Evolutionary conservation across 2,888 invertebrate genomes (phyloP).

Genomic region (Phrixothrix hirtus): DNA sequence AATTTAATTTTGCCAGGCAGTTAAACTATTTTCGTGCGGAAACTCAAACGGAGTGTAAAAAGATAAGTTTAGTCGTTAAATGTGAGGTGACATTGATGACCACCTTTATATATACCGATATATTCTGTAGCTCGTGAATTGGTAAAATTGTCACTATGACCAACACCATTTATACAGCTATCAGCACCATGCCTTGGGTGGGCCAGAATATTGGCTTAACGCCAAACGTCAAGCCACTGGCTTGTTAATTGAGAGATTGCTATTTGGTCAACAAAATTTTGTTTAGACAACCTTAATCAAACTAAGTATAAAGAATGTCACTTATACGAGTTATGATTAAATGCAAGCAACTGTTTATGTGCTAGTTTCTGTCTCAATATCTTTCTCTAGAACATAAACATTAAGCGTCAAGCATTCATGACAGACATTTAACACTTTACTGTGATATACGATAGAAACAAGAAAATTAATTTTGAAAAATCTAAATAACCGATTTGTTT

Average conservation of each 20-base stretch:
- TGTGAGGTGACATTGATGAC: conserved; percentile 53
- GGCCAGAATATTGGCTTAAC: conserved; percentile 40
- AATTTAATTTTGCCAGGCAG: conserved; percentile 21
- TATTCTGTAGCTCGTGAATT: conserved; percentile 50
- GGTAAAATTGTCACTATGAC: conserved; percentile 50
- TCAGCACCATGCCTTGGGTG: conserved; percentile 48
- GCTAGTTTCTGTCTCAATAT: conserved; percentile 8
- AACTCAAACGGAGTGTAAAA: conserved; percentile 28
- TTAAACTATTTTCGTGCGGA: conserved; percentile 26
- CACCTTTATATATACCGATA: conserved; percentile 46
- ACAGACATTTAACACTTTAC: too few species aligned
- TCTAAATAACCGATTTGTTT: too few species aligned
- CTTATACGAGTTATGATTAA: conserved; percentile 51
- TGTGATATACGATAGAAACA: too few species aligned
- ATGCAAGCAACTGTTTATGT: conserved; percentile 39
- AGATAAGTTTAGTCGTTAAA: conserved; percentile 40
- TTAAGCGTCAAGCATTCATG: too few species aligned
- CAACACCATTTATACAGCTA: conserved; percentile 51
- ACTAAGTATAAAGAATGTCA: conserved; percentile 54
- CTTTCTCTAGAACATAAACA: not conserved
- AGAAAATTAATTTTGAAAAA: too few species aligned
- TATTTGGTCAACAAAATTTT: conserved; percentile 50
- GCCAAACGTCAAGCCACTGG: conserved; percentile 46
- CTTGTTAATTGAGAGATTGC: conserved; percentile 53
- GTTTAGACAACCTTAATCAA: conserved; percentile 49